Base-by-base conservation (phyloP, 2,797 vertebrate species). In the Malurus leucopterus region DNA sequence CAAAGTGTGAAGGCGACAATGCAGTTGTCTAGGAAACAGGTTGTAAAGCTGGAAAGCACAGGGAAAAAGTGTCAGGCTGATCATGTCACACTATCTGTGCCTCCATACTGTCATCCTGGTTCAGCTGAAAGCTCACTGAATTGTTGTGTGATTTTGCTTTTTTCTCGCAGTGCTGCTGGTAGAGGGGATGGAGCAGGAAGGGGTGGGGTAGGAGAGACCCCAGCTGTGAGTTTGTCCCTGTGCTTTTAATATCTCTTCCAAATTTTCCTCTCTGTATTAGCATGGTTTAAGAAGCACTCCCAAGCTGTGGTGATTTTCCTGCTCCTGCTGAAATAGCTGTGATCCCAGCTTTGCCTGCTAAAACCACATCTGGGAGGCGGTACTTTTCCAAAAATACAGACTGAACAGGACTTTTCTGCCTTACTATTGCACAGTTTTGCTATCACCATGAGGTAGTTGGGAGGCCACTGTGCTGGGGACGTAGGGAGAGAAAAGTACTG, bases 181-280 rank as follows among this genome's bases (percentile, higher is more conserved):
- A 7, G 7, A 47, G 68, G n/a, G 24, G 16, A 71, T 13, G 19
- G 26, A 77, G 50, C 14, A 51, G 57, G 32, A 54, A 43, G 7
- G 4, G 11, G 3, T 53, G n/a, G 16, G 8, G 5, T 47, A 18
- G 38, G 23, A 62, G 21, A 65, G 51, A 62, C 3, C 8, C 19
- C 36, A 65, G 9, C 3, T 30, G 15, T 11, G 22, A 2, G n/a
- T 69, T 51, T 40, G n/a, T 34, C 5, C 10, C 6, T 0, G 0
- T 55, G 17, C 16, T 65, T 75, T 85, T 53, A 36, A 11, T 15
- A 22, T n/a, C 9, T 4, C 18, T 69, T 82, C 40, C 62, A 51
- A 71, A 46, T 86, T 58, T 83, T 73, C 19, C 21, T 23, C 16
- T 55, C 32, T 49, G 15, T 13, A 44, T 30, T 21, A 17, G 7